These are phyloP conservation scores for Toxonevra muliebris DNA, from an alignment of 2,888 invertebrate genomes.

Conservation along the genomic window DNA sequence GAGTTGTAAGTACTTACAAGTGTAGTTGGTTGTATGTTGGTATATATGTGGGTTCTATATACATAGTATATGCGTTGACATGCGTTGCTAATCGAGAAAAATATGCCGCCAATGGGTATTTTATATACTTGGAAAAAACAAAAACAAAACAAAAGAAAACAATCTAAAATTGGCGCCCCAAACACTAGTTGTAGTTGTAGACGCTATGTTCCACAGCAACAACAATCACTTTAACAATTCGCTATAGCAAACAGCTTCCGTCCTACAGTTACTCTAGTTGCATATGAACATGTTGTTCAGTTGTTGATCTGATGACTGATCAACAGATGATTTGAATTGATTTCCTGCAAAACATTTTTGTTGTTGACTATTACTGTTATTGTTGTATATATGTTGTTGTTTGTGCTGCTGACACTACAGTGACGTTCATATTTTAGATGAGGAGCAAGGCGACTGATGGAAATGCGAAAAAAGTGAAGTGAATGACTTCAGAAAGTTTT, in stretches of 20 bases:
- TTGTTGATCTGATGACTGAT: constrained; percentile 44
- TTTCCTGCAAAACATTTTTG: constrained; percentile 51
- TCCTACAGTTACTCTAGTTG: constrained; percentile 7
- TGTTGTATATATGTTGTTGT: no score
- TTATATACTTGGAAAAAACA: constrained; percentile 7
- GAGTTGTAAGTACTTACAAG: no score
- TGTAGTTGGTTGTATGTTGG: no score
- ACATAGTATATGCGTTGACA: constrained; percentile 58
- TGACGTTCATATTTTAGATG: no score
- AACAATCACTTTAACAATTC: constrained; percentile 48
- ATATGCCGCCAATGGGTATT: constrained; percentile 45
- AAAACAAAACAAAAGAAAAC: constrained; percentile 12
- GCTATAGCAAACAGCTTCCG: constrained; percentile 1
- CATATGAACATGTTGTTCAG: constrained; percentile 17
- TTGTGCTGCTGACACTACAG: no score
- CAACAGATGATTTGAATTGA: constrained; percentile 56
- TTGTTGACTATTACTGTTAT: no score
- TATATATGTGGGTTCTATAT: no score
- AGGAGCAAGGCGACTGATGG: no score
- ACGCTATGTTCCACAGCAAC: constrained; percentile 24
- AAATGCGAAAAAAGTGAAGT: no score
- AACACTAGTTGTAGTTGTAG: constrained; percentile 7
- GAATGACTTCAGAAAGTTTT: no score
- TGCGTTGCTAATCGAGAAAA: constrained; percentile 56
- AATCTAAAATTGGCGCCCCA: constrained; percentile 21